Evolutionary conservation across 2,888 invertebrate genomes (phyloP).

Genomic region (Cantharis nigra): DNA sequence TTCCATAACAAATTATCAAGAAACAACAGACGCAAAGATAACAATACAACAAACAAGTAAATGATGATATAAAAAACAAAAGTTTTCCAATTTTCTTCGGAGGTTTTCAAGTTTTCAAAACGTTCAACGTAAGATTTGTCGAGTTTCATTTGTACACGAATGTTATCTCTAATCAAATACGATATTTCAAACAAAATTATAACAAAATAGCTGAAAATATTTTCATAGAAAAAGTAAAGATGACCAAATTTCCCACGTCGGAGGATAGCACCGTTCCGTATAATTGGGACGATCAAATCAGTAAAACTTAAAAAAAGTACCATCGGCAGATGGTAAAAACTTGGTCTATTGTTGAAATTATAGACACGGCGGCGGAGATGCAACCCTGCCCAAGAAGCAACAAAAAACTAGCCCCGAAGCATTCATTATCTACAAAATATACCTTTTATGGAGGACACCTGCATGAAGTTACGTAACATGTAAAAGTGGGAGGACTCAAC

Average conservation of each 20-base stretch:
- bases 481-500: constrained; percentile 3
- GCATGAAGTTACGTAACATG: constrained; percentile 8
- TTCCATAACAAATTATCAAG: background rate
- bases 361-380: background rate
- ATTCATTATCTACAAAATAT: constrained; percentile 2
- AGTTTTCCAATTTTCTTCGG: background rate
- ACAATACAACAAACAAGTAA: background rate
- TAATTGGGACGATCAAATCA: background rate
- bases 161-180: background rate
- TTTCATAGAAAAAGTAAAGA: no score
- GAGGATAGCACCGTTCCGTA: background rate
- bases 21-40: background rate
- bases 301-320: background rate
- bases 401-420: background rate
- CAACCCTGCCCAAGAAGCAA: background rate
- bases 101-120: background rate
- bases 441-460: constrained; percentile 10
- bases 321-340: background rate
- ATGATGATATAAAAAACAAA: background rate
- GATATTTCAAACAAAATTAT: background rate
- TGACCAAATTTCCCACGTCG: no score
- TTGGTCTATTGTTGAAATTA: background rate
- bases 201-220: background rate
- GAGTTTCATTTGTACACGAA: background rate
- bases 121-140: background rate